These are phyloP conservation scores for Barnardius zonarius DNA, from an alignment of 2,113 vertebrate genomes.

Conservation along the genomic window DNA sequence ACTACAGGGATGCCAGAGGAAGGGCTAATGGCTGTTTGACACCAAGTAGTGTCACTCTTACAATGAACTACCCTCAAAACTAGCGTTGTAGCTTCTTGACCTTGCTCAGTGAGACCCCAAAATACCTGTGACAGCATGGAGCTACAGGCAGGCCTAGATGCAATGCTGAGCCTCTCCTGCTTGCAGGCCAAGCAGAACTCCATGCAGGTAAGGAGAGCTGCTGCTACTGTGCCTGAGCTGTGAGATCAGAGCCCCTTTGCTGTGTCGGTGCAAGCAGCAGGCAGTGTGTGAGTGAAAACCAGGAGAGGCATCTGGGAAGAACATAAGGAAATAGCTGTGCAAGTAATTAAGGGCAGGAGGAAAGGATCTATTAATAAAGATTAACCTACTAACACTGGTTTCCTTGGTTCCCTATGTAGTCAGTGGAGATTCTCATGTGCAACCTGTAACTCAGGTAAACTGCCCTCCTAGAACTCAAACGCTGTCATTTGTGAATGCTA, in stretches of 20 bases:
- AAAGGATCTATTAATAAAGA: background rate
- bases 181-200: background rate
- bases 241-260: background rate
- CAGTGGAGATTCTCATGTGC: background rate
- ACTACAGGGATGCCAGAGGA: background rate
- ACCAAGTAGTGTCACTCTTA: background rate
- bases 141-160: background rate
- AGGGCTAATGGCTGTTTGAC: background rate
- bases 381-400: background rate
- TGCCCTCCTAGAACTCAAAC: background rate
- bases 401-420: background rate
- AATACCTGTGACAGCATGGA: background rate
- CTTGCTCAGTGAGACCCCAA: background rate
- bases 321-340: background rate
- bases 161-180: fast-evolving
- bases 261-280: too few relatives aligned
- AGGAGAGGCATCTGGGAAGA: background rate
- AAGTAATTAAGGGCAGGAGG: background rate
- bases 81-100: background rate
- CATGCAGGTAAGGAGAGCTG: background rate
- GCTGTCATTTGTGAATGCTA: too few relatives aligned
- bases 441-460: background rate
- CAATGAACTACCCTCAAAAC: background rate
- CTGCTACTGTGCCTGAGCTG: background rate
- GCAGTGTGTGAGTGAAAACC: background rate